Evolutionary conservation across 2,888 invertebrate genomes (phyloP).

Genomic region (Leptarthrus brevirostris): DNA sequence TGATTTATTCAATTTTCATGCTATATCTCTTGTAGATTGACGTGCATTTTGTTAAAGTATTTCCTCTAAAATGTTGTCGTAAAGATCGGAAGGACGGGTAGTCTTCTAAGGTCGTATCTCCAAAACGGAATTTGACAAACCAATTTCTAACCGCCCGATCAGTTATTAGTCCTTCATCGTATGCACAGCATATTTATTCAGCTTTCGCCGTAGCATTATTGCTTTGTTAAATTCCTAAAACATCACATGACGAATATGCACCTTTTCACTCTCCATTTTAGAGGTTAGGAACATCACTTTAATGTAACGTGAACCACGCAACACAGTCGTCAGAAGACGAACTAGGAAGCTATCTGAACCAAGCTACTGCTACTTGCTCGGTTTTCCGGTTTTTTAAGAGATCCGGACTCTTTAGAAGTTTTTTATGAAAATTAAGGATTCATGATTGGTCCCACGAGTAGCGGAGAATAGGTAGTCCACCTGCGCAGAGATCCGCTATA

Average conservation of each 20-base stretch:
- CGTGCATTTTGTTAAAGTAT: not conserved
- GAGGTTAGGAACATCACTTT: not conserved
- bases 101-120: conserved; percentile 3
- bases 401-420: too few species aligned
- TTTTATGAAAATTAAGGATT: too few species aligned
- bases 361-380: too few species aligned
- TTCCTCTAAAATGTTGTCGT: not conserved
- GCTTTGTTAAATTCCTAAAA: not conserved
- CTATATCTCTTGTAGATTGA: not conserved
- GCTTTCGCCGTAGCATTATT: not conserved
- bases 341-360: too few species aligned
- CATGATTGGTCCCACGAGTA: too few species aligned
- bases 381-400: too few species aligned
- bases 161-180: not conserved
- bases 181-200: not conserved
- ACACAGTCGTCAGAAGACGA: not conserved
- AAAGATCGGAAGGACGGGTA: not conserved
- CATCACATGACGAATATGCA: not conserved
- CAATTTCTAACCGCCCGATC: not conserved
- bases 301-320: not conserved
- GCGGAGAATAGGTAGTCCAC: too few species aligned
- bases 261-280: not conserved
- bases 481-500: too few species aligned
- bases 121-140: not conserved
- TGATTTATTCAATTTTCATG: not conserved